phyloP scores from a whole-genome alignment of 1,140 invertebrate species.

The Kradibia gibbosae region DNA sequence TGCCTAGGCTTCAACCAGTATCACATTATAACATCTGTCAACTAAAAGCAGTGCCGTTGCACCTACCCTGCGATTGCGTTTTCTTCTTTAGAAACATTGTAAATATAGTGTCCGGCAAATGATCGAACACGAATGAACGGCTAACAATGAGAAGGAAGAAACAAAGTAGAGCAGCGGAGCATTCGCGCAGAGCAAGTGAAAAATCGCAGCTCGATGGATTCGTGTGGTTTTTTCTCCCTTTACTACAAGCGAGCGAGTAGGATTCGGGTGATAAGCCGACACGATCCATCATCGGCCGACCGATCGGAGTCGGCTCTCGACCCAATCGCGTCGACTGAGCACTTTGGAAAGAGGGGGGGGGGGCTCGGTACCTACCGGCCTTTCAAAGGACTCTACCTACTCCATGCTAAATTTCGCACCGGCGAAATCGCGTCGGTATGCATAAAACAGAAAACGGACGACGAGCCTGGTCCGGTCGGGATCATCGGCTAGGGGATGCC shows the following conservation, averaged over 20 bases:
- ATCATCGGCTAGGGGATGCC: neutral
- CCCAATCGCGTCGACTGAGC: neutral
- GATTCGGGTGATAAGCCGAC: no score
- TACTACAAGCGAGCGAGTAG: no score
- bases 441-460: neutral
- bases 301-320: no score
- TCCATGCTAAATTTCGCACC: no score
- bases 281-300: no score
- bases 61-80: neutral
- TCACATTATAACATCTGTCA: neutral
- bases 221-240: no score
- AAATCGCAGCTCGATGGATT: neutral
- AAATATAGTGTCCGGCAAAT: neutral
- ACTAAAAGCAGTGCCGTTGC: neutral
- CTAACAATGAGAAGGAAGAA: neutral
- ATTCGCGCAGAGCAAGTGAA: no score
- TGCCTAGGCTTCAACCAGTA: neutral
- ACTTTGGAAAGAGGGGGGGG: no score
- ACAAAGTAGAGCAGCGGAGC: no score
- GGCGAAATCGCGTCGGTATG: neutral
- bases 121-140: neutral
- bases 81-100: neutral
- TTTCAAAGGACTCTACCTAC: conserved; percentile 35
- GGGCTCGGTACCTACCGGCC: no score
- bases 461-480: neutral